Percentiles rank a stretch among this genome's conserved stretches.
Conservation (phyloP, 1,140 invertebrate genomes). For the Mizuhopecten yessoensis region DNA sequence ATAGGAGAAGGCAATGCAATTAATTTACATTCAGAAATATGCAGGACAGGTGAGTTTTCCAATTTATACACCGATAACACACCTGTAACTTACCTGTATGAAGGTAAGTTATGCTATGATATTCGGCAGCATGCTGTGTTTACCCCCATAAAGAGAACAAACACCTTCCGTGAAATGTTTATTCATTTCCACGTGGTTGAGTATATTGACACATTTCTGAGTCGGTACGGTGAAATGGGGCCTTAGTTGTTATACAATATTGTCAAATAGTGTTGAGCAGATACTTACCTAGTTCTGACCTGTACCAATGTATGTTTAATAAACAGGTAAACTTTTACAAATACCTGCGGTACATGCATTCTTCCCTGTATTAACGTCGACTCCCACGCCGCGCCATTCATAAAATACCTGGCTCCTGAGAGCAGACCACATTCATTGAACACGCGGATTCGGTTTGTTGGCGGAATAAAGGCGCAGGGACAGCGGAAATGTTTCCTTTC, state of each 20-base stretch:
- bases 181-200: neutral
- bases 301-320: neutral
- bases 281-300: neutral
- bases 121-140: neutral
- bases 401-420: neutral
- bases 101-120: neutral
- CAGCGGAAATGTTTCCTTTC: neutral
- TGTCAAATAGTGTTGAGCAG: neutral
- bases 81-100: neutral
- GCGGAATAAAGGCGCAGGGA: neutral
- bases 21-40: neutral
- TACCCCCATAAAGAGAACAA: neutral
- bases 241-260: neutral
- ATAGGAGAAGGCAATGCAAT: neutral
- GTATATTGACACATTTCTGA: neutral
- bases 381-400: neutral
- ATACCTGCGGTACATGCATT: neutral
- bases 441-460: neutral
- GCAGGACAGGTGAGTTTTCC: neutral
- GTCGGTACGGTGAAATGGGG: neutral
- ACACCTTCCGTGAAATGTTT: neutral
- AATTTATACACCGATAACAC: constrained; percentile 9
- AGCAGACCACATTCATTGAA: neutral
- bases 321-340: neutral
- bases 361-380: neutral